These are phyloP conservation scores for Holotrichia oblita DNA, from an alignment of 1,140 invertebrate species.

Conservation along the genomic window DNA sequence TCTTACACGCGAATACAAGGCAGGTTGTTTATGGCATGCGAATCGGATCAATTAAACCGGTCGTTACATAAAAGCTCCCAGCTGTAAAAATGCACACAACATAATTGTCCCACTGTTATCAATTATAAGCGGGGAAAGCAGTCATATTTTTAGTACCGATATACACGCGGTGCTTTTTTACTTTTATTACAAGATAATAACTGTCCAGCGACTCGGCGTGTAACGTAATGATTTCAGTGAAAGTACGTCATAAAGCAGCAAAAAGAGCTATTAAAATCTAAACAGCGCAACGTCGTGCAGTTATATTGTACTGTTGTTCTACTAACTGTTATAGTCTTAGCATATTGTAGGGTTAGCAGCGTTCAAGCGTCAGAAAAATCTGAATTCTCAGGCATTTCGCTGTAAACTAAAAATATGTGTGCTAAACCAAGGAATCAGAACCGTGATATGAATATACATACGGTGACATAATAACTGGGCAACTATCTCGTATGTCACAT, in stretches of 20 bases:
- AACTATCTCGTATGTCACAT: too few relatives aligned
- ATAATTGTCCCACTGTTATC: conserved; percentile 20
- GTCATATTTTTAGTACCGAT: conserved; percentile 11
- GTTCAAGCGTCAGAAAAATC: neutral
- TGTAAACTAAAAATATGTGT: too few relatives aligned
- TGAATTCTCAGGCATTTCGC: neutral
- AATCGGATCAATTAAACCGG: conserved; percentile 36
- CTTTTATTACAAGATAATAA: conserved; percentile 30
- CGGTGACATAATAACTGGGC: too few relatives aligned
- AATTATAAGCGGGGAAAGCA: conserved; percentile 4
- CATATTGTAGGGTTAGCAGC: neutral
- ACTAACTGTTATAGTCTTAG: neutral
- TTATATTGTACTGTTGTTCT: neutral
- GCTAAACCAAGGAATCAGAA: too few relatives aligned
- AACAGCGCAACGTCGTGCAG: neutral
- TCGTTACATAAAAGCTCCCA: conserved; percentile 12
- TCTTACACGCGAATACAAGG: neutral
- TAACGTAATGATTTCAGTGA: conserved; percentile 24
- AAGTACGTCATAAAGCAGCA: conserved; percentile 3
- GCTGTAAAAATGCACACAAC: conserved; percentile 23
- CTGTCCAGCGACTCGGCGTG: conserved; percentile 2
- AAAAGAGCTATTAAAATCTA: conserved; percentile 24
- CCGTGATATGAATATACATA: too few relatives aligned
- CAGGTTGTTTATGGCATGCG: neutral
- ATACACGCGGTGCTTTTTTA: conserved; percentile 4